Conservation (phyloP, 2,113 vertebrate species). For the Chaenocephalus aceratus region DNA sequence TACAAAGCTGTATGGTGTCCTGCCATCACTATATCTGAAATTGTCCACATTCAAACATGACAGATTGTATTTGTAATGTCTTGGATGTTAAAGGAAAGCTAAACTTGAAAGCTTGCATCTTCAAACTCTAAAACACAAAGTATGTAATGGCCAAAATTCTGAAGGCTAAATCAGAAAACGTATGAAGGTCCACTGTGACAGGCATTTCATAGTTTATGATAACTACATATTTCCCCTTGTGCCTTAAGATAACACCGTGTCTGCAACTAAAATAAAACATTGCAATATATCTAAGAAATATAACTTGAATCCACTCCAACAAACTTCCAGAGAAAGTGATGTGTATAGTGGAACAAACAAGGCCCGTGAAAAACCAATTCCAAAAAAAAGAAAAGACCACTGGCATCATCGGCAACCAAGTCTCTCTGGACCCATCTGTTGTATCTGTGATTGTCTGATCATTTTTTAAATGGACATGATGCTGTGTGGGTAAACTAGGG, state of each 20-base stretch:
- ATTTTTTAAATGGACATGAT: slow-evolving; percentile 45
- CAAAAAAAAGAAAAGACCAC: slow-evolving; percentile 26
- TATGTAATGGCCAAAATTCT: background rate
- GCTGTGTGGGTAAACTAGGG: slow-evolving; percentile 19
- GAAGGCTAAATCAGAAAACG: background rate
- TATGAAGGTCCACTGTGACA: background rate
- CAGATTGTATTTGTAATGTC: slow-evolving; percentile 3
- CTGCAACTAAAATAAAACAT: background rate
- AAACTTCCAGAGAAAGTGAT: background rate
- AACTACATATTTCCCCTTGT: background rate
- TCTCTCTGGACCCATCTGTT: slow-evolving; percentile 63
- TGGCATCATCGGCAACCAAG: slow-evolving; percentile 46
- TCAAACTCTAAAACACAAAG: background rate
- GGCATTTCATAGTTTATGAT: background rate
- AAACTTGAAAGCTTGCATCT: background rate
- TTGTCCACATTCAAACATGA: background rate
- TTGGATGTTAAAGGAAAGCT: background rate
- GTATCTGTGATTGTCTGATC: slow-evolving; percentile 59
- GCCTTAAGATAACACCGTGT: slow-evolving; percentile 1
- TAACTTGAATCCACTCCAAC: background rate
- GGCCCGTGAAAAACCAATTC: background rate
- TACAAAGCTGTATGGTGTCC: background rate
- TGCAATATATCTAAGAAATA: background rate
- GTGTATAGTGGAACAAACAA: background rate
- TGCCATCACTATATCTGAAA: background rate